phyloP scores from a whole-genome alignment of 1,140 invertebrate genomes.

The Orius insidiosus region DNA sequence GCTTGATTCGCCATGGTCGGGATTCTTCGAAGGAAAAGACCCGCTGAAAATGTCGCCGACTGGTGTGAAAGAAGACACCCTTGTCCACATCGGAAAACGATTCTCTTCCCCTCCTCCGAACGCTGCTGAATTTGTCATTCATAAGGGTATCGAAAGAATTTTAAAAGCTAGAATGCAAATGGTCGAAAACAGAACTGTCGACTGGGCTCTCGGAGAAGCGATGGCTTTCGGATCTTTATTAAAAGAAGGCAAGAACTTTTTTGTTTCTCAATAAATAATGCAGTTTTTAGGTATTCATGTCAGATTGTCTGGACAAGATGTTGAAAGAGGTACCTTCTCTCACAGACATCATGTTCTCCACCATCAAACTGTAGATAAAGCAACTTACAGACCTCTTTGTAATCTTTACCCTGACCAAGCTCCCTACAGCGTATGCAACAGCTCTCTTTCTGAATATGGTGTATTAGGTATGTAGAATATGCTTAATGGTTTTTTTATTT shows the following conservation, averaged over 20 bases:
- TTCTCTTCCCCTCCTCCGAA: slow-evolving; percentile 86
- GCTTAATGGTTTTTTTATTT: no score
- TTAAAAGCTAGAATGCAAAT: slow-evolving; percentile 79
- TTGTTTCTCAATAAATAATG: no score
- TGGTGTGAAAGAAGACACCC: slow-evolving; percentile 80
- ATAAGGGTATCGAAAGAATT: slow-evolving; percentile 75
- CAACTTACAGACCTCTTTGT: slow-evolving; percentile 74
- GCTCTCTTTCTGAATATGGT: slow-evolving; percentile 90
- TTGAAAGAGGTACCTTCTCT: slow-evolving; percentile 94
- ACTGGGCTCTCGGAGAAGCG: slow-evolving; percentile 96
- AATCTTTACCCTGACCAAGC: slow-evolving; percentile 89
- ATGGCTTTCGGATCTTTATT: slow-evolving; percentile 91
- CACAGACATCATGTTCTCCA: slow-evolving; percentile 91
- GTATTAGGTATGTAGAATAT: slow-evolving; percentile 39
- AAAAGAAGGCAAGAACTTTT: slow-evolving; percentile 29
- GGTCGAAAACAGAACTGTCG: slow-evolving; percentile 68
- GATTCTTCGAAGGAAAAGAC: slow-evolving; percentile 84
- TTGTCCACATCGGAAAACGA: slow-evolving; percentile 81
- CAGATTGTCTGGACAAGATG: slow-evolving; percentile 82
- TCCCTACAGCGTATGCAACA: slow-evolving; percentile 91
- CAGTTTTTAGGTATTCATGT: slow-evolving; percentile 20
- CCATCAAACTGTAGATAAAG: slow-evolving; percentile 89
- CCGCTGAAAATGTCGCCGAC: slow-evolving; percentile 69
- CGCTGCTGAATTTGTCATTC: slow-evolving; percentile 86
- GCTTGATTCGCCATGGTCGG: slow-evolving; percentile 98